phyloP scores from a whole-genome alignment of 2,888 invertebrate genomes.

The Lymantria monacha region DNA sequence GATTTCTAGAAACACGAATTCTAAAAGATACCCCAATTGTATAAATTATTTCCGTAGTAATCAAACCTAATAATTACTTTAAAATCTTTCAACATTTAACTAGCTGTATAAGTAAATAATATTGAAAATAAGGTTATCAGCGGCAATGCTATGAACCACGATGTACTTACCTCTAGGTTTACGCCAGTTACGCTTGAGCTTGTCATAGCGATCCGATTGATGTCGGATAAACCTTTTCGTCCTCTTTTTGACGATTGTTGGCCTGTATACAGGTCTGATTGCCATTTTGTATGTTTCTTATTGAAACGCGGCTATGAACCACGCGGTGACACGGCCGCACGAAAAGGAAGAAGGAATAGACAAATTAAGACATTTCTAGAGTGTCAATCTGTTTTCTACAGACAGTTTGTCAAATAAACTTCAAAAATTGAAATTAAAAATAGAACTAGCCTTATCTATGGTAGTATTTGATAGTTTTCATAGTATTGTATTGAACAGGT shows the following conservation, averaged over 20 bases:
- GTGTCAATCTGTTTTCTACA: slow-evolving; percentile 49
- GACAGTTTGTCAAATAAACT: slow-evolving; percentile 4
- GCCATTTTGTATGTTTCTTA: slow-evolving; percentile 86
- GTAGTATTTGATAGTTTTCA: too few species aligned
- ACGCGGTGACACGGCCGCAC: slow-evolving; percentile 82
- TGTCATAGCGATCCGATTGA: slow-evolving; percentile 98
- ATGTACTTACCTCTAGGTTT: slow-evolving; percentile 92
- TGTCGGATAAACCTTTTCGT: slow-evolving; percentile 99
- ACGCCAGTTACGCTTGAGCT: slow-evolving; percentile 98
- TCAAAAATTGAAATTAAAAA: slow-evolving; percentile 7
- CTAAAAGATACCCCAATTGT: too few species aligned
- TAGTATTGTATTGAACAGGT: too few species aligned
- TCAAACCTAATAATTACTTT: too few species aligned
- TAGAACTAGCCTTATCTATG: slow-evolving; percentile 22
- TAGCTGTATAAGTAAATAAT: too few species aligned
- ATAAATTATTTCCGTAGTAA: too few species aligned
- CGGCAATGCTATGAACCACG: slow-evolving; percentile 13
- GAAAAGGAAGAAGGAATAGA: slow-evolving; percentile 77
- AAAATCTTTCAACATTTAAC: too few species aligned
- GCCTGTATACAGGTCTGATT: slow-evolving; percentile 94
- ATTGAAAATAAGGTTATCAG: slow-evolving; percentile 20
- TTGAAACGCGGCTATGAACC: slow-evolving; percentile 72
- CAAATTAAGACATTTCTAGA: slow-evolving; percentile 65
- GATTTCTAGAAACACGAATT: too few species aligned
- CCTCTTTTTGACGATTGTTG: slow-evolving; percentile 97